Evolutionary conservation across 2,113 vertebrate species (phyloP).

Genomic region (zebrafish (Danio rerio)): GRCz12tu NC_133182.1:29559501-29560000

Average conservation of each 20-base stretch:
- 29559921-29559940: too few species aligned
- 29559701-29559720: conserved; percentile 1
- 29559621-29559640: not conserved
- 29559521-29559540: too few species aligned
- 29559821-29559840: not conserved
- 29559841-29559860: not conserved
- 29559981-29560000: too few species aligned
- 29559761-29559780: not conserved
- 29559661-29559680: not conserved
- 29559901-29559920: too few species aligned
- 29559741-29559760: not conserved
- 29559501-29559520: too few species aligned
- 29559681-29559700: not conserved
- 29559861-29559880: too few species aligned
- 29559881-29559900: too few species aligned
- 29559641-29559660: not conserved
- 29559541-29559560: too few species aligned
- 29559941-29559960: too few species aligned
- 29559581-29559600: too few species aligned
- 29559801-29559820: conserved; percentile 30
- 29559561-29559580: too few species aligned
- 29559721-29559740: conserved; percentile 35
- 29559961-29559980: too few species aligned
- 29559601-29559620: not conserved
- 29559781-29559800: not conserved